Conservation (phyloP, 2,797 vertebrate genomes). For the Pantherophis vulpinus region DNA sequence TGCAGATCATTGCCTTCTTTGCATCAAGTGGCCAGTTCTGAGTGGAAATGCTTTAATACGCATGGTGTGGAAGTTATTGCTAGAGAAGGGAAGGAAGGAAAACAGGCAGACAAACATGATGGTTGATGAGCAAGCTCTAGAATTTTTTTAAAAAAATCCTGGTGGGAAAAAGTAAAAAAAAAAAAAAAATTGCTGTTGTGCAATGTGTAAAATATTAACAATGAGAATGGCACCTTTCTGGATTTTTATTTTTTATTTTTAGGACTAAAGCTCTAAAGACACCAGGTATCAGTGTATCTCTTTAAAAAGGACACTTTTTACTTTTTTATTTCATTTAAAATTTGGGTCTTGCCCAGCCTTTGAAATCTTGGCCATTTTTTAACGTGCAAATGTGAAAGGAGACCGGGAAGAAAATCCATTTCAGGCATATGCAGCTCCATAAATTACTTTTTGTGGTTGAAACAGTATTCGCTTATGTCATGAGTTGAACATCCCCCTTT, state of each 20-base stretch:
- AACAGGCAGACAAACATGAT: constrained; percentile 36
- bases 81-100: not conserved
- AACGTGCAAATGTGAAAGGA: constrained; percentile 60
- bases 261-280: constrained; percentile 67
- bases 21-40: constrained; percentile 58
- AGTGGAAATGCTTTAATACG: constrained; percentile 54
- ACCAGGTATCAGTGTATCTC: constrained; percentile 64
- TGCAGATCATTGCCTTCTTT: constrained; percentile 51
- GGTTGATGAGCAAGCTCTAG: constrained; percentile 39
- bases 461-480: constrained; percentile 81
- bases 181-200: constrained; percentile 17
- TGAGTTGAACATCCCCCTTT: constrained; percentile 75
- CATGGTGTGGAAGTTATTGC: constrained; percentile 50
- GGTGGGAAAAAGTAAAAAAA: constrained; percentile 44
- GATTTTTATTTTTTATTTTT: constrained; percentile 38
- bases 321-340: constrained; percentile 73
- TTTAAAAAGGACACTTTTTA: constrained; percentile 65
- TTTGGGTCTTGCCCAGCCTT: constrained; percentile 69
- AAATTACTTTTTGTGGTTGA: constrained; percentile 81
- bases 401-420: constrained; percentile 62
- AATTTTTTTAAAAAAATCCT: constrained; percentile 17
- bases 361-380: constrained; percentile 70
- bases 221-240: constrained; percentile 65
- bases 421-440: constrained; percentile 65
- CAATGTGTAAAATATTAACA: constrained; percentile 55